Evolutionary conservation across 2,888 invertebrate genomes (phyloP), one percentile per base, ranked within the genome.

Genomic region (Stenoptilia bipunctidactyla): DNA sequence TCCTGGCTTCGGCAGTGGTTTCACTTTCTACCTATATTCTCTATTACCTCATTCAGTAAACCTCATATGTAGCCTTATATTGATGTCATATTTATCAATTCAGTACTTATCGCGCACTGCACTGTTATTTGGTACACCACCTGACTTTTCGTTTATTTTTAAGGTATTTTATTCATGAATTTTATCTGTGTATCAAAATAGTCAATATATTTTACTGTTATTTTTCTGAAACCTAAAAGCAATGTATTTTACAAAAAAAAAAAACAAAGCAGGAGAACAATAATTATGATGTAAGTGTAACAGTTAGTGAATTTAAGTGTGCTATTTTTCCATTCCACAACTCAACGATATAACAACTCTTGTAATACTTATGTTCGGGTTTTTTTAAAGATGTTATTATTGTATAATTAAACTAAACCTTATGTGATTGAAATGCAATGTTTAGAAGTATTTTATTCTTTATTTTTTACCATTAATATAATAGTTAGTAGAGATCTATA

Each of bases 351-450:
- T 76, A 76, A 75, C 71, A 72, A 79, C 80, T 80, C 79, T 77
- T 73, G 72, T 80, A 79, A 77, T 71, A 77, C 73, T 82, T 79
- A 76, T 72, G 74, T 83, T 80, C 79, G 77, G 80, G 79, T 80
- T 82, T 34, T 70, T 66, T 74, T 73, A 77, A 77, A 77, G 61
- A 80, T 82, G 79, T 80, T 82, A 80, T 80, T 80, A 79, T 79
- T 73, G 71, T 80, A 75, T 80, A 72, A 72, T 79, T 77, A 79
- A 79, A 80, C 75, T 80, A 79, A 80, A 82, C 80, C 80, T 80
- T 80, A 82, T 82, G 83, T 83, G 83, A 83, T 83, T 80, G 79
- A 82, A 82, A 83, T 82, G 83, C 83, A 83, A 83, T 83, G 79
- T 83, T 82, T 83, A 83, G 80, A 82, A 83, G 83, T 83, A 83